Percentiles rank a stretch among this genome's conserved stretches.
Conservation (phyloP, 2,888 invertebrate species). For the Lithophane semibrunnea region DNA sequence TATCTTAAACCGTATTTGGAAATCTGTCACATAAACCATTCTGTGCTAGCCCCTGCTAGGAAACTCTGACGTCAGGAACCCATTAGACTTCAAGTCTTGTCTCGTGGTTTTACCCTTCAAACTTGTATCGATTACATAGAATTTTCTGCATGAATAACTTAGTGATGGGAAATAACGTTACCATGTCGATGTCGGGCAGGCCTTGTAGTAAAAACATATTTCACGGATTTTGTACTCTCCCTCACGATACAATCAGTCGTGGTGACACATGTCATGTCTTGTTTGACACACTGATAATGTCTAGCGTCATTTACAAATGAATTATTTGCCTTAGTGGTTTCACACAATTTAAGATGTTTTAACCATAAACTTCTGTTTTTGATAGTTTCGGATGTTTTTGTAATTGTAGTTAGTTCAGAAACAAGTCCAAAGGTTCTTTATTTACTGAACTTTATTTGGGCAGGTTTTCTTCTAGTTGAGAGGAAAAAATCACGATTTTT, state of each 20-base stretch:
- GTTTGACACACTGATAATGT: too few species aligned
- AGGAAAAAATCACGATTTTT: not conserved
- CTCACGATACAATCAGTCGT: too few species aligned
- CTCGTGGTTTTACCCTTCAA: not conserved
- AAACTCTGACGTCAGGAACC: not conserved
- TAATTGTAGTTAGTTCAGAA: not conserved
- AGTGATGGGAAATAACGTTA: not conserved
- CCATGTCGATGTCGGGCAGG: too few species aligned
- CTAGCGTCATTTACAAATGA: too few species aligned
- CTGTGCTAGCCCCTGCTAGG: not conserved
- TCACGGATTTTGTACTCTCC: too few species aligned
- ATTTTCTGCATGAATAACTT: not conserved
- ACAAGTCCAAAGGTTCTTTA: not conserved
- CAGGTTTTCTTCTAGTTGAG: not conserved
- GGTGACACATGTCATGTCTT: too few species aligned
- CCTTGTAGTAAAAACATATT: too few species aligned
- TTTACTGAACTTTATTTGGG: not conserved
- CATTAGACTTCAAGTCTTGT: not conserved
- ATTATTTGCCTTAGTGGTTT: too few species aligned
- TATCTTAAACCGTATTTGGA: too few species aligned
- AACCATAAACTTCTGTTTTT: too few species aligned
- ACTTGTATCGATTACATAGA: not conserved
- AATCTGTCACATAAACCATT: not conserved
- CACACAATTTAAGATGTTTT: too few species aligned
- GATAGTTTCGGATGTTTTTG: too few species aligned